A percentile compares a stretch with the other conserved stretches of the same genome.
Evolutionary conservation across 2,888 invertebrate genomes (phyloP).

Genomic region (Ornithoptera alexandrae): DNA sequence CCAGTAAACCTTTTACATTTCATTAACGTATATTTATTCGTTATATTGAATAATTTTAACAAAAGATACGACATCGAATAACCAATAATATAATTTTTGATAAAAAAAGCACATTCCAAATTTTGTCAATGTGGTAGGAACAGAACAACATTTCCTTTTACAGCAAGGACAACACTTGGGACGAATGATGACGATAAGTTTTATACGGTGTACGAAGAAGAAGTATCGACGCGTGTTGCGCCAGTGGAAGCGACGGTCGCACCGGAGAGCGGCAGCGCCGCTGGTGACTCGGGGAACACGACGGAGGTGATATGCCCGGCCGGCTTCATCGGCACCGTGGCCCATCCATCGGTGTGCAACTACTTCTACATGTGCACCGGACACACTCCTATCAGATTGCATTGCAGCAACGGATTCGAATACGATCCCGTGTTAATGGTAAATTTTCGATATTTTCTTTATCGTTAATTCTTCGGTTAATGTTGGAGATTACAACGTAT

Average conservation of each 20-base stretch:
- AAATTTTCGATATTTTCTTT: not conserved
- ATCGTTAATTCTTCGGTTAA: too few relatives aligned
- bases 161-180: constrained; percentile 3
- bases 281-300: not conserved
- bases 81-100: too few relatives aligned
- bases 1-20: too few relatives aligned
- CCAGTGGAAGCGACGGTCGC: not conserved
- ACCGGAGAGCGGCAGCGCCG: not conserved
- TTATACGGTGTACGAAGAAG: constrained; percentile 9
- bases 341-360: constrained; percentile 42
- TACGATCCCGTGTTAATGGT: constrained; percentile 18
- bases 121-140: not conserved
- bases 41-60: too few relatives aligned
- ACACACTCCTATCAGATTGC: constrained; percentile 35
- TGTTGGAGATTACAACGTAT: too few relatives aligned
- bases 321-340: constrained; percentile 40
- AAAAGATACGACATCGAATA: too few relatives aligned
- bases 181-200: not conserved
- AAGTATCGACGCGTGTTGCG: not conserved
- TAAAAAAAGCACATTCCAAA: too few relatives aligned
- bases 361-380: constrained; percentile 43
- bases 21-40: too few relatives aligned
- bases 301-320: constrained; percentile 27
- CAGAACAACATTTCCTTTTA: not conserved
- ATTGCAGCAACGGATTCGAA: constrained; percentile 33